These are phyloP conservation scores for Poeciliopsis prolifica DNA, from an alignment of 2,113 vertebrate genomes.

Conservation along the genomic window DNA sequence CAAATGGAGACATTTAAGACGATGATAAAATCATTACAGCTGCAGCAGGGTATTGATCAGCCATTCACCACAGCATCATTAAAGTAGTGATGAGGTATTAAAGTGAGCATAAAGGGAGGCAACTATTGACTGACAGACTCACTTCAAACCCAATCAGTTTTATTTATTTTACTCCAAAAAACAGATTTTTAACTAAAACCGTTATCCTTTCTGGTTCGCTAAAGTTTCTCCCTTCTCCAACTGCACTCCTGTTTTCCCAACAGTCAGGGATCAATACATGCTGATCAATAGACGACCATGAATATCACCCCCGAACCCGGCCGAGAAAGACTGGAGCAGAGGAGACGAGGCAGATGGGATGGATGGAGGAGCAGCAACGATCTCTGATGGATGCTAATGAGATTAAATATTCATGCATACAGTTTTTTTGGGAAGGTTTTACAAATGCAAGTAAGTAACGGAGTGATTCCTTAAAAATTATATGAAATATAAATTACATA, in stretches of 20 bases:
- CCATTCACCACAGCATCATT: slow-evolving; percentile 12
- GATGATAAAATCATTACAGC: not conserved
- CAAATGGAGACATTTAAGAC: not conserved
- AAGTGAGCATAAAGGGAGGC: slow-evolving; percentile 13
- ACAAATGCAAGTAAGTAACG: slow-evolving; percentile 39
- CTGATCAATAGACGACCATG: slow-evolving; percentile 79
- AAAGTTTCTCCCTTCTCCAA: slow-evolving; percentile 62
- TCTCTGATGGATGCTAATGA: slow-evolving; percentile 63
- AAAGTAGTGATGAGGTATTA: slow-evolving; percentile 17
- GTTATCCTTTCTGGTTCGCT: not conserved
- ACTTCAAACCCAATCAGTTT: not conserved
- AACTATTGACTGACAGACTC: slow-evolving; percentile 14
- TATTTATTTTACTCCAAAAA: not conserved
- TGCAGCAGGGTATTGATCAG: slow-evolving; percentile 20
- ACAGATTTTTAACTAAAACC: not conserved
- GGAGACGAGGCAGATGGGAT: slow-evolving; percentile 62
- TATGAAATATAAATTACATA: not conserved
- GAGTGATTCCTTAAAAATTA: too few relatives aligned
- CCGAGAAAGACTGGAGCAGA: slow-evolving; percentile 44
- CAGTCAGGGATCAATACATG: slow-evolving; percentile 71
- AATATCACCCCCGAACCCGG: slow-evolving; percentile 70
- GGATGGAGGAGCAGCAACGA: slow-evolving; percentile 56
- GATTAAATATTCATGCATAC: slow-evolving; percentile 25
- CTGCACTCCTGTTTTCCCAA: slow-evolving; percentile 47
- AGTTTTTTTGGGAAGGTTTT: slow-evolving; percentile 6